Percentiles rank a stretch among this genome's conserved stretches.
Conservation (phyloP, 37 sponge, comb jelly and placozoan genomes). For the Tethya wilhelma region DNA sequence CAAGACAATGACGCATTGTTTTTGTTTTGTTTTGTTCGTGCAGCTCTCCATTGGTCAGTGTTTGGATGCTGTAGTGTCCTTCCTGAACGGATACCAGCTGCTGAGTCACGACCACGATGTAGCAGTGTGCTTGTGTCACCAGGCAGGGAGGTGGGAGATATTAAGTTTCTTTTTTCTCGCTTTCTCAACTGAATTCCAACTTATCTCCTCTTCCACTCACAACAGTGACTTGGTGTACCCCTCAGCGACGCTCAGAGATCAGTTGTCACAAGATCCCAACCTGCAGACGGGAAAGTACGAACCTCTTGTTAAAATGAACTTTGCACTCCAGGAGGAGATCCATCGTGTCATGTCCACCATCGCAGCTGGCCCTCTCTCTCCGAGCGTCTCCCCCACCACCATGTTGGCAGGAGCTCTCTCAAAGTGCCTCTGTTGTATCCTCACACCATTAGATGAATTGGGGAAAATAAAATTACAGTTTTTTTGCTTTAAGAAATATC, state of each 20-base stretch:
- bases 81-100: conserved; percentile 72
- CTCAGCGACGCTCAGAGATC: background rate
- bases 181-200: background rate
- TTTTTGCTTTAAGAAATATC: no score
- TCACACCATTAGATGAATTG: background rate
- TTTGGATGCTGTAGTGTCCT: conserved; percentile 59
- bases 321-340: conserved; percentile 30
- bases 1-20: background rate
- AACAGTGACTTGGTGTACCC: conserved; percentile 60
- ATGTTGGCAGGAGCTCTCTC: conserved; percentile 62
- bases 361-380: conserved; percentile 2
- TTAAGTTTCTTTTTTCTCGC: background rate
- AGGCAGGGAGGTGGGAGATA: conserved; percentile 63
- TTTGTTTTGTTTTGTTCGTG: background rate
- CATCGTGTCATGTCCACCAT: conserved; percentile 10
- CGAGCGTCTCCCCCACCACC: conserved; percentile 20
- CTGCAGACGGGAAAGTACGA: conserved; percentile 65
- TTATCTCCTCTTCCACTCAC: background rate
- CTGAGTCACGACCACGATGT: conserved; percentile 54
- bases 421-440: conserved; percentile 76
- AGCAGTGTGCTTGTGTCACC: conserved; percentile 72
- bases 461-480: background rate
- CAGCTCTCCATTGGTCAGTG: conserved; percentile 59
- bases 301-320: conserved; percentile 63
- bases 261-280: background rate